Evolutionary conservation across 2,113 vertebrate species (phyloP).

Genomic region (Etheostoma spectabile): DNA sequence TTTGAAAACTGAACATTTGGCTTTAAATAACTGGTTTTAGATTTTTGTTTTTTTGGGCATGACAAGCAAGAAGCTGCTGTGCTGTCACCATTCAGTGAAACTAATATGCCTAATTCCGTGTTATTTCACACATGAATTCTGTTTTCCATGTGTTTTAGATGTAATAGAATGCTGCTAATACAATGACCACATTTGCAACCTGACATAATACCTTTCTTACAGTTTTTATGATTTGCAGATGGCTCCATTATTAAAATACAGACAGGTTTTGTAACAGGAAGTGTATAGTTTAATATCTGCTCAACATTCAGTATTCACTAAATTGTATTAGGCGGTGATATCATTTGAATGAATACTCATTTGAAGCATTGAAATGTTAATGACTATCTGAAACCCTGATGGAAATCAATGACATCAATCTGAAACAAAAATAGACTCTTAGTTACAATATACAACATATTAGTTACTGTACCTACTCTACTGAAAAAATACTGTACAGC

Average conservation of each 20-base stretch:
- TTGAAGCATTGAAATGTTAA: not conserved
- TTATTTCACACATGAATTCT: too few species aligned
- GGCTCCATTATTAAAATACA: not conserved
- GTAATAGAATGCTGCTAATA: not conserved
- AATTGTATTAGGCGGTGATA: too few species aligned
- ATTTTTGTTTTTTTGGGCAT: not conserved
- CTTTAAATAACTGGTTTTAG: not conserved
- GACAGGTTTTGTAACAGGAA: too few species aligned
- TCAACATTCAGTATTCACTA: too few species aligned
- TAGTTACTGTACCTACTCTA: conserved; percentile 45
- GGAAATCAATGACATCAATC: conserved; percentile 6
- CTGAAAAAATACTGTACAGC: conserved; percentile 57
- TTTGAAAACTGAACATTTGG: not conserved
- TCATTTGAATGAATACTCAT: not conserved
- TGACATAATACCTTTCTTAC: not conserved
- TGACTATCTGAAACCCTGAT: not conserved
- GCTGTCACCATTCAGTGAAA: too few species aligned
- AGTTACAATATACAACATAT: conserved; percentile 59
- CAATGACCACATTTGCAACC: not conserved
- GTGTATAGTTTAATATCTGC: too few species aligned
- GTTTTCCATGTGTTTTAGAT: too few species aligned
- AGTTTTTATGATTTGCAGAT: not conserved
- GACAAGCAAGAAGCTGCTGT: too few species aligned
- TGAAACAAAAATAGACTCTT: conserved; percentile 73
- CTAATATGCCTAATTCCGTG: not conserved